Percentiles rank a stretch among this genome's conserved stretches.
Conservation (phyloP, 1,140 invertebrate genomes). For the Pachyrhynchus sulphureomaculatus region DNA sequence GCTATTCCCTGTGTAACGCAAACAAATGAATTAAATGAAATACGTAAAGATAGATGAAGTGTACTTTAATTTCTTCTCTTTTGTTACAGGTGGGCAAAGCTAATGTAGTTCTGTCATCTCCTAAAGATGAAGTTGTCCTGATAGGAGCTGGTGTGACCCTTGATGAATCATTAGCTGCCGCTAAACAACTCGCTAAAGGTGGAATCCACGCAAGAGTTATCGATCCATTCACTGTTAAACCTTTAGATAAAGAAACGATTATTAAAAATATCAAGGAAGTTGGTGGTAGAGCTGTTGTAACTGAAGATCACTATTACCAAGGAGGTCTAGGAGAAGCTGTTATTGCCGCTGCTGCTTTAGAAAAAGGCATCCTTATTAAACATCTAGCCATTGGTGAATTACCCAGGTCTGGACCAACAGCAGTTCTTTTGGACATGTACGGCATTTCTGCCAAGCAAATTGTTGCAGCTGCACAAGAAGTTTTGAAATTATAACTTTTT, state of each 20-base stretch:
- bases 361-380: constrained; percentile 76
- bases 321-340: constrained; percentile 97
- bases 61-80: too few species aligned
- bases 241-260: constrained; percentile 81
- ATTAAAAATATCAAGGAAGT: constrained; percentile 75
- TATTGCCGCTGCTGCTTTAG: constrained; percentile 71
- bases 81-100: constrained; percentile 68
- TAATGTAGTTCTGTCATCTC: constrained; percentile 74
- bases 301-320: constrained; percentile 97
- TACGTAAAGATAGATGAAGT: too few species aligned
- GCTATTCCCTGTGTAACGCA: too few species aligned
- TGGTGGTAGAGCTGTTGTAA: constrained; percentile 83
- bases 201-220: constrained; percentile 78
- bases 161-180: constrained; percentile 86
- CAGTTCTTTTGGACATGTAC: constrained; percentile 81
- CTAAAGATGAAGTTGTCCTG: constrained; percentile 78
- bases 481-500: constrained; percentile 59
- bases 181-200: constrained; percentile 68
- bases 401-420: constrained; percentile 88
- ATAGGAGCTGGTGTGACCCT: constrained; percentile 93
- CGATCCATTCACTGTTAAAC: constrained; percentile 96
- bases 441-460: constrained; percentile 86
- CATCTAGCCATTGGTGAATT: constrained; percentile 83
- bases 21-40: too few species aligned
- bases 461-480: constrained; percentile 65